Conservation (phyloP, 2,888 invertebrate species). For the Dryococelus australis region DNA sequence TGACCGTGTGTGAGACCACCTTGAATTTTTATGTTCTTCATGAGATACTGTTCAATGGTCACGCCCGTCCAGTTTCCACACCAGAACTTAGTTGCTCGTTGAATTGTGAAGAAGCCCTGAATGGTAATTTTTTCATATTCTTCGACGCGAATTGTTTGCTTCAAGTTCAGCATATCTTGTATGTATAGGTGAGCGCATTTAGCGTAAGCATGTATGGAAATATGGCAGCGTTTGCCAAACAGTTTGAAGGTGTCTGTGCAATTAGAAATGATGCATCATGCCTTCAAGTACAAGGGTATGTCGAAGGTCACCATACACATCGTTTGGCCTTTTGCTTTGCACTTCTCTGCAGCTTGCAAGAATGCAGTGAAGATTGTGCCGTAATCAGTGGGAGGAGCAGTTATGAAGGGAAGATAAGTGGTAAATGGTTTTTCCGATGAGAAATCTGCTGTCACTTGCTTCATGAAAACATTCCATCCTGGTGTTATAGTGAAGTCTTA, state of each 20-base stretch:
- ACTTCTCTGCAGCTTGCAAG: constrained; percentile 45
- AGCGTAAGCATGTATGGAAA: constrained; percentile 42
- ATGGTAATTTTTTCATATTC: constrained; percentile 24
- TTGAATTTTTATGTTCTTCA: constrained; percentile 25
- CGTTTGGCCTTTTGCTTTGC: constrained; percentile 45
- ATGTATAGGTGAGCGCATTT: constrained; percentile 44
- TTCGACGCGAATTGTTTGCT: constrained; percentile 19
- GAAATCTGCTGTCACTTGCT: not conserved
- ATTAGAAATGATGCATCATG: constrained; percentile 50
- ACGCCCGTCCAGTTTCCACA: constrained; percentile 21
- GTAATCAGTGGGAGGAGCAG: not conserved
- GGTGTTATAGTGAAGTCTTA: not conserved
- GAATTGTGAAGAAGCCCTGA: constrained; percentile 29
- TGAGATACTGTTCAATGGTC: constrained; percentile 33
- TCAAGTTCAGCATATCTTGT: constrained; percentile 42
- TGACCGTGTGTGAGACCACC: not conserved
- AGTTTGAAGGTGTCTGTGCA: constrained; percentile 42
- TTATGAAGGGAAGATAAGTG: not conserved
- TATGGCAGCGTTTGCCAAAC: constrained; percentile 38
- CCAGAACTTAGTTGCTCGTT: constrained; percentile 23
- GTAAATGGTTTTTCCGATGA: not conserved
- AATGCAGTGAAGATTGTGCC: constrained; percentile 43
- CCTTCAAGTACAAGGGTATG: constrained; percentile 53
- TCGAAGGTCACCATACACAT: constrained; percentile 52
- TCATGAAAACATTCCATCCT: too few species aligned